Base-by-base conservation (phyloP, 2,888 invertebrate genomes). In the Dendrolimus houi region DNA sequence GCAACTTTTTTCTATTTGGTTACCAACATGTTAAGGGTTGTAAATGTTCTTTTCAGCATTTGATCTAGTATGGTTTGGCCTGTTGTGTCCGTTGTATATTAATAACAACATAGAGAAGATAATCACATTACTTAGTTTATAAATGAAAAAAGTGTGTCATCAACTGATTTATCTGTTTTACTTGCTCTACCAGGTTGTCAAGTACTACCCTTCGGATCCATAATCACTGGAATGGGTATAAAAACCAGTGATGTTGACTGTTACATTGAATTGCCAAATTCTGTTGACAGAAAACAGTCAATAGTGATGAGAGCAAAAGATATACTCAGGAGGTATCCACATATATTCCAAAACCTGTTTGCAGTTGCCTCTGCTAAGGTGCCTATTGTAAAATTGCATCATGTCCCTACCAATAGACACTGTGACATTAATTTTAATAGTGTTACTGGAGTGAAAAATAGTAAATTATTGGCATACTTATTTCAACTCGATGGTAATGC, bases 391-490 rank as follows among this genome's bases (percentile, higher is more conserved):
- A 95, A 95, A 69, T 94, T 95, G 70, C 80, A 86, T 12, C 95
- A 96, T 66, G 65, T 74, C 7, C 83, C 87, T 0, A 94, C 94
- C 0, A 83, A 88, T 0, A 88, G 93, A 3, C 88, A 91, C 56
- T 93, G 95, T 67, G 96, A 96, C 77, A 83, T 96, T 8, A 95
- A 94, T 61, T 93, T 96, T 67, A 93, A 92, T 62, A 94, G 93
- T 67, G 83, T 91, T 40, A 79, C 93, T 1, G 95, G 95, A 3
- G 93, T 95, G 0, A 85, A 92, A 58, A 96, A 96, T 69, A 95
- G 94, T 61, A 74, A 90, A 57, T 84, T 96, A 54, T 91, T 96
- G 14, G 84, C 84, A 9, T 92, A 92, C 63, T 86, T 93, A 54
- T 71, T 95, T 10, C 72, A 77, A 7, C 69, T 91, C 0, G 94